Evolutionary conservation across 2,113 vertebrate genomes (phyloP), one percentile per base, ranked within the genome.

Genomic region (Dolichotis patagonum): DNA sequence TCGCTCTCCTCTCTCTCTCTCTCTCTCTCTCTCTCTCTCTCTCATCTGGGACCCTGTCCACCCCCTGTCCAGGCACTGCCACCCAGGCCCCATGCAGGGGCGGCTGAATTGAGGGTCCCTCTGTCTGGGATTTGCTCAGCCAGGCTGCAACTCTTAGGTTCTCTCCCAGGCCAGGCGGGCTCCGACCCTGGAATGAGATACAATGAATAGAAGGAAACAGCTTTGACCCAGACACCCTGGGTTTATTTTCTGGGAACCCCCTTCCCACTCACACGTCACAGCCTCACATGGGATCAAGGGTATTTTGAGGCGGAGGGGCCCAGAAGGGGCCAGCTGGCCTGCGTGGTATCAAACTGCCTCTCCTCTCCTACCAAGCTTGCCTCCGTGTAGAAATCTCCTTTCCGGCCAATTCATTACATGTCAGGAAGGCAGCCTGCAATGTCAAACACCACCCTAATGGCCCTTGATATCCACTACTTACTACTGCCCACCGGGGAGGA

Each of bases 401-500:
- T 98, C 98, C 97, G 94, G 46, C 98, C 97, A 98, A 98, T 98
- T 98, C 98, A 98, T 98, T 98, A 97, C 93, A 85, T 98, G 98
- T 98, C 85, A 67, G 97, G 98, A 98, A 98, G 97, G 98, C 54
- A 98, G 97, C 92, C 9, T 98, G 98, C 98, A 97, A 96, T 95
- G 98, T 98, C 98, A 98, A 98, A 98, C 98, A 98, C 98, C 95
- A 62, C 98, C 98, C 97, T 96, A 98, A 98, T 98, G 93, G 98
- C 96, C 96, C 98, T 98, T 98, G 98, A 97, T 98, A 98, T 98
- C 98, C 98, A 95, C 97, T 71, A 65, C 97, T 98, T 98, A 98
- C 97, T 94, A 86, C 98, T 96, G 93, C 62, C 97, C 94, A 97
- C 90, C 98, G 96, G 94, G 38, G 75, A 95, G 95, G 98, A 98